Evolutionary conservation across 2,113 vertebrate species (phyloP).

Genomic region (Heliornis fulica): DNA sequence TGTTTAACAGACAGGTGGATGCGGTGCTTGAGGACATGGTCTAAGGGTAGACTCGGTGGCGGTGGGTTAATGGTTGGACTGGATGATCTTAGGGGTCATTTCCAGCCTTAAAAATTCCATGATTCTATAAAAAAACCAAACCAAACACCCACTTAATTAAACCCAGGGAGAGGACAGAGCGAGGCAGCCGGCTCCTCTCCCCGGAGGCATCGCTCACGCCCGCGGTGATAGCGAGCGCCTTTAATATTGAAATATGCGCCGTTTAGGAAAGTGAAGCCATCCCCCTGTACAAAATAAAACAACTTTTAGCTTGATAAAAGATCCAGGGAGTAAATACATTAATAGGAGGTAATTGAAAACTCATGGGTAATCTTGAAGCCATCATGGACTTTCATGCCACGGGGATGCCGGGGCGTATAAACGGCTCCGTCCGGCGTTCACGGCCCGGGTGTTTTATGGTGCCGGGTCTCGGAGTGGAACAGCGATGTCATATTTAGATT

Average conservation of each 20-base stretch:
- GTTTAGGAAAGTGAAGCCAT: slow-evolving; percentile 66
- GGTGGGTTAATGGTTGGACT: no score
- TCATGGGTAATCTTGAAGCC: slow-evolving; percentile 62
- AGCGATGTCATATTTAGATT: background rate
- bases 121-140: no score
- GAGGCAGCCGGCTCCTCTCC: slow-evolving; percentile 29
- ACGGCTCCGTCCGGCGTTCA: background rate
- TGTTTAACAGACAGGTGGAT: no score
- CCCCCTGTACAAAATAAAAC: slow-evolving; percentile 12
- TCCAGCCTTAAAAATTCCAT: no score
- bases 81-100: no score
- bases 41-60: no score
- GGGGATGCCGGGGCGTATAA: background rate
- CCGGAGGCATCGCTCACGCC: slow-evolving; percentile 69
- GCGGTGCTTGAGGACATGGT: no score
- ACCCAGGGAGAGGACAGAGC: slow-evolving; percentile 45
- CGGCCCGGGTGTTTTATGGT: background rate
- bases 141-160: slow-evolving; percentile 61
- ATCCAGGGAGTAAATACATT: slow-evolving; percentile 69
- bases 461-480: background rate
- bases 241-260: slow-evolving; percentile 76
- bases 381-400: background rate
- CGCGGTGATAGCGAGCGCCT: slow-evolving; percentile 64
- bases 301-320: slow-evolving; percentile 65
- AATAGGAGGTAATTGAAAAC: slow-evolving; percentile 75